Percentiles rank a stretch among this genome's conserved stretches.
These are phyloP conservation scores for Manacus vitellinus DNA, from an alignment of 2,113 vertebrate genomes.

Conservation along the genomic window DNA sequence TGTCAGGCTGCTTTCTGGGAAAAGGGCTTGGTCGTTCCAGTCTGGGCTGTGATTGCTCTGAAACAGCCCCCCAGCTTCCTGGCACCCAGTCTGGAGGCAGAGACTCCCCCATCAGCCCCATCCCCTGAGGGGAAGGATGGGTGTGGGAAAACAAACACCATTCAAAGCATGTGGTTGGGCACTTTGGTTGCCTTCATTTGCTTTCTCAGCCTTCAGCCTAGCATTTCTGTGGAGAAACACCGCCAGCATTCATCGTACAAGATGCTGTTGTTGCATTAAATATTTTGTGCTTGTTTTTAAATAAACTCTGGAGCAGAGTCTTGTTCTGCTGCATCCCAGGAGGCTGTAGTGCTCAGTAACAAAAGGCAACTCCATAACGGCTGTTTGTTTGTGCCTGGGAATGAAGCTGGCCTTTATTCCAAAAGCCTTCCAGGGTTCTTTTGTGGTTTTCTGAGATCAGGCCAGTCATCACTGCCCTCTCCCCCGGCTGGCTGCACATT, in stretches of 20 bases:
- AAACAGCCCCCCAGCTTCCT: background rate
- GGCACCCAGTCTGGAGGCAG: background rate
- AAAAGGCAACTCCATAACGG: background rate
- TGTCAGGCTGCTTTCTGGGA: constrained; percentile 31
- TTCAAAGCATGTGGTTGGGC: background rate
- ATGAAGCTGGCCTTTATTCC: constrained; percentile 12
- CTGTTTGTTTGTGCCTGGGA: background rate
- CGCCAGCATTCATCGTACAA: background rate
- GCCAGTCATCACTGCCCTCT: background rate
- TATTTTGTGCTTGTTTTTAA: background rate
- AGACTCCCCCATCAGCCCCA: background rate
- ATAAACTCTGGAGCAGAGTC: background rate
- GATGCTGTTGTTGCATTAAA: background rate
- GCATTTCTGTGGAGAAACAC: background rate
- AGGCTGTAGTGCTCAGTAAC: background rate
- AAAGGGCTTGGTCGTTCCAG: background rate
- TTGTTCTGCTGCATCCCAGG: background rate
- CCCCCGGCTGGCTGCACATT: background rate
- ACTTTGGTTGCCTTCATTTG: background rate
- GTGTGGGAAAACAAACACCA: background rate
- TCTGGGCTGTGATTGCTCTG: background rate
- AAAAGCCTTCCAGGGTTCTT: background rate
- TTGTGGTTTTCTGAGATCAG: background rate
- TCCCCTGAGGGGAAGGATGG: background rate
- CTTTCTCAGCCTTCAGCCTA: background rate